phyloP scores from a whole-genome alignment of 1,140 invertebrate genomes.

The Pseudoatta argentina region DNA sequence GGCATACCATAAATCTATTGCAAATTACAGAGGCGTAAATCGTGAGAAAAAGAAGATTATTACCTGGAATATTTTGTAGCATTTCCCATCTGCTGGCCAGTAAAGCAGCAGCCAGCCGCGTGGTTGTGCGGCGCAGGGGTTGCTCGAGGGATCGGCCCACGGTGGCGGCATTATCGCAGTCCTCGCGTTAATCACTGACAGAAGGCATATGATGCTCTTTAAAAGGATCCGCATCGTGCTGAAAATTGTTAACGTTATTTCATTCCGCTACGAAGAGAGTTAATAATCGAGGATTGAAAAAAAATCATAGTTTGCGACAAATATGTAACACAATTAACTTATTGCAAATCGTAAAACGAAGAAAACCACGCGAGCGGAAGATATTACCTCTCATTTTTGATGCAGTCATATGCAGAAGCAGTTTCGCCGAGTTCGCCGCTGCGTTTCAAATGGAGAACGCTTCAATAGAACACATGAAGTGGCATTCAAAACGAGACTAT shows the following conservation, averaged over 20 bases:
- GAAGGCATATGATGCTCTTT: conserved; percentile 72
- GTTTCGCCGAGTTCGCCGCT: conserved; percentile 4
- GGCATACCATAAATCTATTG: neutral
- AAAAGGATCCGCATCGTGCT: conserved; percentile 77
- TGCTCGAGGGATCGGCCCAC: conserved; percentile 93
- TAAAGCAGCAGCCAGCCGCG: conserved; percentile 94
- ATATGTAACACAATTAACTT: neutral
- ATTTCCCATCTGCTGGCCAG: conserved; percentile 93
- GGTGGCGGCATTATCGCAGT: conserved; percentile 92
- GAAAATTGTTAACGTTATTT: conserved; percentile 44
- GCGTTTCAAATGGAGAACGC: neutral
- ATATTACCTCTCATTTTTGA: conserved; percentile 43
- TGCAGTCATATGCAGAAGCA: conserved; percentile 13
- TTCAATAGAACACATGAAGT: neutral
- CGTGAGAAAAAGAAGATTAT: conserved; percentile 46
- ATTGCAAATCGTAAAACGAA: neutral
- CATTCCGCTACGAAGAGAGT: neutral
- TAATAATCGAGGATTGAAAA: neutral
- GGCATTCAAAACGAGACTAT: conserved; percentile 46
- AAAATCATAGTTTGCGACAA: neutral
- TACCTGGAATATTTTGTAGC: conserved; percentile 93
- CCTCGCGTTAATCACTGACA: conserved; percentile 69
- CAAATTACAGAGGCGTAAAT: neutral
- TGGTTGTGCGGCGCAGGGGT: conserved; percentile 92
- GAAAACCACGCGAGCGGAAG: neutral